Evolutionary conservation across 37 sponge, comb jelly and placozoan genomes (phyloP).

Genomic region (Spongilla lacustris): DNA sequence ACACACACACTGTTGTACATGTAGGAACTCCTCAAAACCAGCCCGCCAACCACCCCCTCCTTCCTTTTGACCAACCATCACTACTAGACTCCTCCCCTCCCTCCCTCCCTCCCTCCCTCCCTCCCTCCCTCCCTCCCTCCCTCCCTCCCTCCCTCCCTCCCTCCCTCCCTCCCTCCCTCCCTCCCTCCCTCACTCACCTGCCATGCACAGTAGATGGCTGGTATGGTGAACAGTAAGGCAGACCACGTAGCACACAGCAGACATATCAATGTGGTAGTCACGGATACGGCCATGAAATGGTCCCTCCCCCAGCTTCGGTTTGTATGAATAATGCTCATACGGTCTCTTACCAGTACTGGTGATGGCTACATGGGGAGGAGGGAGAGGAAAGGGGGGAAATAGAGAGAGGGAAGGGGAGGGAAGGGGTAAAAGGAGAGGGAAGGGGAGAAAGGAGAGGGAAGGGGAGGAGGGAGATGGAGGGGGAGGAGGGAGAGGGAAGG

Average conservation of each 20-base stretch:
- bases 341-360: background rate
- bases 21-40: too few species aligned
- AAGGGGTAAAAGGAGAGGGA: too few species aligned
- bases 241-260: background rate
- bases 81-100: background rate
- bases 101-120: constrained; percentile 9
- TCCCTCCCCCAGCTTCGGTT: background rate
- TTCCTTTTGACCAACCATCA: too few species aligned
- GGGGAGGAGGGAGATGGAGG: too few species aligned
- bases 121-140: constrained; percentile 1
- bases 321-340: background rate
- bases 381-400: background rate
- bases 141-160: background rate
- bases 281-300: background rate
- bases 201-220: background rate
- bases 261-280: background rate
- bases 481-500: too few species aligned
- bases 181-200: background rate
- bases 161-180: background rate
- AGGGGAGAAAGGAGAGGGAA: too few species aligned
- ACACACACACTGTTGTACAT: too few species aligned
- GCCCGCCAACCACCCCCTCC: too few species aligned
- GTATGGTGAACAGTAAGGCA: background rate
- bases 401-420: too few species aligned
- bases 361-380: background rate